Percentiles rank a stretch among this genome's conserved stretches.
phyloP scores from a whole-genome alignment of 2,888 invertebrate species.

The Chrysomela aeneicollis region DNA sequence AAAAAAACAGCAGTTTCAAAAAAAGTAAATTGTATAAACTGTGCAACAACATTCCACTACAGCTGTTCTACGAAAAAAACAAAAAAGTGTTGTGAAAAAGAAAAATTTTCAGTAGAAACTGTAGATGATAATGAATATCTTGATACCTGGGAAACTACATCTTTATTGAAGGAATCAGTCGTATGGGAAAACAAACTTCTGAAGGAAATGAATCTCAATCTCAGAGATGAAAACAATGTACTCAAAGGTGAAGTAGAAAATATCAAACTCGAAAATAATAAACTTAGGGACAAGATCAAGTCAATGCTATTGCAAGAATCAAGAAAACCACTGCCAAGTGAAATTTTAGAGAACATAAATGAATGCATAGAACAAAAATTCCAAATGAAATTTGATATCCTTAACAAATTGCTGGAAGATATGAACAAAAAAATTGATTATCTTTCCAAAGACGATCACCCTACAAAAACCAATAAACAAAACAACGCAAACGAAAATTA shows the following conservation, averaged over 20 bases:
- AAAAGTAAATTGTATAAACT: too few relatives aligned
- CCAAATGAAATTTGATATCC: constrained; percentile 12
- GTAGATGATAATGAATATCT: constrained; percentile 9
- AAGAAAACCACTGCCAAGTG: background rate
- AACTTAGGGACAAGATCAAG: background rate
- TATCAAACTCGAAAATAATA: constrained; percentile 8
- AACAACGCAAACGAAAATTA: too few relatives aligned
- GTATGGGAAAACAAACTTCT: constrained; percentile 12
- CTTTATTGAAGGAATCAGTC: constrained; percentile 10
- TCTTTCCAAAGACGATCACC: constrained; percentile 9
- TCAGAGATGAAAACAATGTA: constrained; percentile 5
- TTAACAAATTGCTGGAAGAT: constrained; percentile 6
- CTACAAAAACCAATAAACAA: constrained; percentile 11
- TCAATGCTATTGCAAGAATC: constrained; percentile 4
- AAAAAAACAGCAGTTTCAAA: too few relatives aligned
- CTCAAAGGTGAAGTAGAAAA: constrained; percentile 5
- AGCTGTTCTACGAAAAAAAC: too few relatives aligned
- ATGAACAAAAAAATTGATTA: constrained; percentile 5
- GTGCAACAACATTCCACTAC: too few relatives aligned
- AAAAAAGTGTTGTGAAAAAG: background rate
- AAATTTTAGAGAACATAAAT: constrained; percentile 1
- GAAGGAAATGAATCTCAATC: constrained; percentile 4
- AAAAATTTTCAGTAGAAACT: background rate
- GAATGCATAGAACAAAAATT: constrained; percentile 9
- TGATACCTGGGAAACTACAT: constrained; percentile 5